Conservation (phyloP, 2,888 invertebrate species). For the Synergus japonicus region DNA sequence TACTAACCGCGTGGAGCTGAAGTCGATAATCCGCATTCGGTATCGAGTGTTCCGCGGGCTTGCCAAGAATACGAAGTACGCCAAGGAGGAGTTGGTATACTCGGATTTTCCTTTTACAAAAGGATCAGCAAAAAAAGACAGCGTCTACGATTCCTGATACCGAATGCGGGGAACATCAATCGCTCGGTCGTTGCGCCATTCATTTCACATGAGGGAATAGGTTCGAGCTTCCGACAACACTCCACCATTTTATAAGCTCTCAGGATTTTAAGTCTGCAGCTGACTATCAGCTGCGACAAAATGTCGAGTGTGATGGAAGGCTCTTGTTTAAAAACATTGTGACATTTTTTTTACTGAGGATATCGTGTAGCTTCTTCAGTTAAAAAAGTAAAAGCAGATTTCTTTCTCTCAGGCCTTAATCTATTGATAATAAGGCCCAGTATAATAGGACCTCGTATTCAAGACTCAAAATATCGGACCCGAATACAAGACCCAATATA, state of each 20-base stretch:
- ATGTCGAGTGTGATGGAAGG: background rate
- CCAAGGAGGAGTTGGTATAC: slow-evolving; percentile 25
- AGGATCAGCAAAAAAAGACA: slow-evolving; percentile 13
- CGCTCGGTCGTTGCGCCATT: slow-evolving; percentile 1
- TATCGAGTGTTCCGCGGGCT: slow-evolving; percentile 46
- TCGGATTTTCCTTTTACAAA: slow-evolving; percentile 30
- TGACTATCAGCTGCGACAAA: slow-evolving; percentile 9
- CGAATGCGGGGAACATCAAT: slow-evolving; percentile 26
- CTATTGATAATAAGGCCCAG: too few species aligned
- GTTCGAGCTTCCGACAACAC: slow-evolving; percentile 14
- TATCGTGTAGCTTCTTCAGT: too few species aligned
- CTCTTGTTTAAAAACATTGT: background rate
- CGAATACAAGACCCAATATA: too few species aligned
- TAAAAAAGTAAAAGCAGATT: too few species aligned
- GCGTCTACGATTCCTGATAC: slow-evolving; percentile 28
- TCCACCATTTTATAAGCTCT: slow-evolving; percentile 9
- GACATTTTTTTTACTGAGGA: too few species aligned
- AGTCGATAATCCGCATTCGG: slow-evolving; percentile 47
- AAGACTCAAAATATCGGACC: too few species aligned
- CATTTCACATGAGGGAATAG: slow-evolving; percentile 26
- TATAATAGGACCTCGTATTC: too few species aligned
- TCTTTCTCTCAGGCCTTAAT: too few species aligned
- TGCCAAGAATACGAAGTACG: slow-evolving; percentile 49
- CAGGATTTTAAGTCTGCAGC: slow-evolving; percentile 3
- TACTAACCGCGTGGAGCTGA: slow-evolving; percentile 43